Base-by-base conservation (phyloP, 2,797 vertebrate species). In the Stomatorhinus walkeri region DNA sequence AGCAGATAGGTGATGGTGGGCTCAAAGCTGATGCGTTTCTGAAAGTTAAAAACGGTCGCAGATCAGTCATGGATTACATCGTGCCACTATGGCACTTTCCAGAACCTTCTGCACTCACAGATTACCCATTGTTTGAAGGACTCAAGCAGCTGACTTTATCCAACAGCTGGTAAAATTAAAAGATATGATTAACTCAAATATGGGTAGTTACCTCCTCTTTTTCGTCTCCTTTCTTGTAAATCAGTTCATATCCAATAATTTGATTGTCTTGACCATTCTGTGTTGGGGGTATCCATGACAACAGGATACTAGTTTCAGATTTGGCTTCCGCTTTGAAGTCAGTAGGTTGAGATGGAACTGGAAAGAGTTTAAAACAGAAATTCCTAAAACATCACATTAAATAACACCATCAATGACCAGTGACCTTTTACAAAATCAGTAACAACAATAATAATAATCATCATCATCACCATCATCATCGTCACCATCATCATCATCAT, bases 251-350 rank as follows among this genome's bases (percentile, higher is more conserved):
- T 94, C 95, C 97, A 61, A 96, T 97, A 90, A 99, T 98, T 87
- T 97, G 97, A 91, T 98, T 98, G 91, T 98, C 98, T 89, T 97
- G 95, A 54, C 96, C 96, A 0, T 94, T 95, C 94, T 96, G 96
- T 0, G 94, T 95, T 14, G 98, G 98, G 52, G 97, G 96, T 0
- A 96, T 96, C 98, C 98, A 99, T 12, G 98, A 99, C 49, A 99
- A 96, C 89, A 99, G 93, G 92, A 99, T 97, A 87, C 98, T 99
- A 0, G 98, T 99, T 96, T 99, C 98, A 36, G 98, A 99, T 92
- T 99, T 98, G 87, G 98, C 97, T 94, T 99, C 98, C 83, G 97
- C 98, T 96, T 96, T 99, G 93, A 99, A 99, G 93, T 98, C 98
- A 1, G 98, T 87, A 0, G 98, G 97, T 88, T 99, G 98, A 89